Percentiles rank a stretch among this genome's conserved stretches.
These are phyloP conservation scores for Haliclona indistincta DNA, from an alignment of 37 sponge, comb jelly and placozoan species.

Conservation along the genomic window DNA sequence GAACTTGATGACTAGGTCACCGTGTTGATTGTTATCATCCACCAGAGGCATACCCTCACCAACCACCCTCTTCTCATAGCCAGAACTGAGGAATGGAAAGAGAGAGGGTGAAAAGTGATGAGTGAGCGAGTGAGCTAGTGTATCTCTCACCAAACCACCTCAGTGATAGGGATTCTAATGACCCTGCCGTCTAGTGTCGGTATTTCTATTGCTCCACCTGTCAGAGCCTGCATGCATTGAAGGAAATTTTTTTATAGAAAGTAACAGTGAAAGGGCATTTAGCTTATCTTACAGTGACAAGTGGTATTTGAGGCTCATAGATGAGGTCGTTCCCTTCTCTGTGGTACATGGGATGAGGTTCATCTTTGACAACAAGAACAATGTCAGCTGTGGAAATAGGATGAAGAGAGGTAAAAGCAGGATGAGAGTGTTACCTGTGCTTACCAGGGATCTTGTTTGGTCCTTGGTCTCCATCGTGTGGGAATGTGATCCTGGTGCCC, in stretches of 20 bases:
- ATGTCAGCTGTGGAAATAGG: constrained; percentile 78
- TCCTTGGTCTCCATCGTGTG: constrained; percentile 96
- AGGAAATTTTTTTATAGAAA: not conserved
- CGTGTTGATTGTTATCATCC: constrained; percentile 53
- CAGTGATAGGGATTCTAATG: constrained; percentile 87
- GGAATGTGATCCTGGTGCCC: constrained; percentile 91
- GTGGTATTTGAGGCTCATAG: constrained; percentile 75
- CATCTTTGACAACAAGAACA: constrained; percentile 86
- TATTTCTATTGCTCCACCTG: constrained; percentile 70
- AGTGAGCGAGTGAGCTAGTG: not conserved
- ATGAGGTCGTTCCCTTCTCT: constrained; percentile 74
- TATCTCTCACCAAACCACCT: constrained; percentile 71
- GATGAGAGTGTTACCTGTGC: not conserved
- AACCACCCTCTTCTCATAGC: constrained; percentile 66
- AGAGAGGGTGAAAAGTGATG: not conserved
- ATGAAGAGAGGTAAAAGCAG: not conserved
- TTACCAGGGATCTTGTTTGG: constrained; percentile 90
- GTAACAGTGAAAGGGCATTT: not conserved
- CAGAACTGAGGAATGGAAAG: constrained; percentile 42
- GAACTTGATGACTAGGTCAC: constrained; percentile 87
- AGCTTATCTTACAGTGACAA: constrained; percentile 48
- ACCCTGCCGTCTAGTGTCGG: constrained; percentile 83
- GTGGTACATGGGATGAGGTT: constrained; percentile 73
- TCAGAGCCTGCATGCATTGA: constrained; percentile 53
- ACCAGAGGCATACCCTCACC: constrained; percentile 93